phyloP scores from a whole-genome alignment of 2,888 invertebrate genomes.

The Drosophila quinaria region DNA sequence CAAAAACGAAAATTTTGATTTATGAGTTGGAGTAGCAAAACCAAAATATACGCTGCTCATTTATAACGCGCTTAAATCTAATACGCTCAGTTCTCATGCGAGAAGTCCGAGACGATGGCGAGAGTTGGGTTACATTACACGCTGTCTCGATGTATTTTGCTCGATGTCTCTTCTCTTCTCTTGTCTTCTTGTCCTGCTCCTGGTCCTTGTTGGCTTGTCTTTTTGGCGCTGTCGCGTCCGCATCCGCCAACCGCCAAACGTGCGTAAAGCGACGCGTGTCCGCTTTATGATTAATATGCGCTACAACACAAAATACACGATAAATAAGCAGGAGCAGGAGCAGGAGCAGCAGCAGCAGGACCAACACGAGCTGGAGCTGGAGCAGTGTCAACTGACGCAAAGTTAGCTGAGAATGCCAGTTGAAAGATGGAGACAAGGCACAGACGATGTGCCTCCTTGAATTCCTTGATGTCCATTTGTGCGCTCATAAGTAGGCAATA shows the following conservation, averaged over 20 bases:
- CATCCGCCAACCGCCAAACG: conserved; percentile 75
- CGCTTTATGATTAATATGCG: conserved; percentile 80
- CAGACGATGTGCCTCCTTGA: conserved; percentile 17
- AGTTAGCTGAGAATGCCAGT: conserved; percentile 36
- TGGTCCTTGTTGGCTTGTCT: conserved; percentile 56
- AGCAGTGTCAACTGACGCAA: conserved; percentile 32
- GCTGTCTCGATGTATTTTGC: conserved; percentile 37
- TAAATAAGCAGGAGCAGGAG: conserved; percentile 50
- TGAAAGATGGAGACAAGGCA: conserved; percentile 58
- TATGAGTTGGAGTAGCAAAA: conserved; percentile 68
- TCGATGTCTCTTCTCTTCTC: too few species aligned
- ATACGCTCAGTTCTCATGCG: conserved; percentile 71
- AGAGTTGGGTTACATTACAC: conserved; percentile 61
- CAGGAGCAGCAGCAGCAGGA: background rate
- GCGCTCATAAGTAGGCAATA: conserved; percentile 60
- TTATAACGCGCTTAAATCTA: conserved; percentile 81
- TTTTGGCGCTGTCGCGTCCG: conserved; percentile 62
- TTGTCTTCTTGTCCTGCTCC: conserved; percentile 10
- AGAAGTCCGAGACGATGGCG: conserved; percentile 34
- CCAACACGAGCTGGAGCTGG: background rate
- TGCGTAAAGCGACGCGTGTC: conserved; percentile 82
- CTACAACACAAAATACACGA: conserved; percentile 80
- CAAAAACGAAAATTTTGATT: conserved; percentile 79
- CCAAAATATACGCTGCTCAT: conserved; percentile 76
- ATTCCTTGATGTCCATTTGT: conserved; percentile 15